Base-by-base conservation (phyloP, 2,797 vertebrate genomes). In the Phalanger gymnotis region DNA sequence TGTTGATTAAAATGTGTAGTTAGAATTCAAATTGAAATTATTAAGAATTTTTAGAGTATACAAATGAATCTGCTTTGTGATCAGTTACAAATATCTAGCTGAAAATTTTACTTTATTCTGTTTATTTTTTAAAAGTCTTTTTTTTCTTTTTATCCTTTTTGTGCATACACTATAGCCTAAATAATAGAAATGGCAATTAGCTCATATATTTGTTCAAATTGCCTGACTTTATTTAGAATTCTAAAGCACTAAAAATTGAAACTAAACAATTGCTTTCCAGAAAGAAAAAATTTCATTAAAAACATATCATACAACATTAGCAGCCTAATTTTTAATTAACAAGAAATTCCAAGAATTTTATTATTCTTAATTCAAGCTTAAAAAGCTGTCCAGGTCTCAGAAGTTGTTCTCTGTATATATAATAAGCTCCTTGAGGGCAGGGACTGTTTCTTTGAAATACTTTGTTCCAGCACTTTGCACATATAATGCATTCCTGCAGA, bases 171-270 rank as follows among this genome's bases (percentile, higher is more conserved):
- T 90, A 52, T 53, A 81, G 53, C 90, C 11, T 52, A 91, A 91
- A 87, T 61, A 91, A 30, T 94, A 91, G 25, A 93, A 91, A 90
- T 56, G 55, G 53, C 53, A 27, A n/a, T 54, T 58, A 47, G 81
- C 91, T 81, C 14, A 12, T 6, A 16, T 54, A 13, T 34, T 25
- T 89, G 90, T 57, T 93, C 30, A 92, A 54, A 28, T 73, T 91
- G 81, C 40, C 90, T n/a, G 66, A 57, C 61, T 12, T 66, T 73
- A 91, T 92, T 92, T n/a, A 40, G 90, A 54, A 93, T 91, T 58
- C 73, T 73, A n/a, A 96, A 58, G 25, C 25, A 30, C 58, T 91
- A 91, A 94, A 54, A 94, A 92, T 40, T 31, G 51, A 95, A 94
- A 90, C 53, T 30, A 54, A 92, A 61, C 28, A 55, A 0, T n/a